Percentiles rank a stretch among this genome's conserved stretches.
Evolutionary conservation across 2,888 invertebrate genomes (phyloP).

Genomic region (Quadroppia sp.): DNA sequence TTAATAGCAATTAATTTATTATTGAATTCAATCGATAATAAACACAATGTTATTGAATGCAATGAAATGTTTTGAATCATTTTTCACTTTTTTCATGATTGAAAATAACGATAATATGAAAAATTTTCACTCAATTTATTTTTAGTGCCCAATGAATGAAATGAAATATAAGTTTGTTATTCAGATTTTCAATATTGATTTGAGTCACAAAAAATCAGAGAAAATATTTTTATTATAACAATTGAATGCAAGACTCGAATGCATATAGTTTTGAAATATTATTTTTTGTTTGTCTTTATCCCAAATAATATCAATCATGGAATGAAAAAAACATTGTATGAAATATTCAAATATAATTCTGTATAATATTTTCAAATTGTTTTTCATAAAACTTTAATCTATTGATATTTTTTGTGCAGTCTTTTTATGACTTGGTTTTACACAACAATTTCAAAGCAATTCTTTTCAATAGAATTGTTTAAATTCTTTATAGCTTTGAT

Average conservation of each 20-base stretch:
- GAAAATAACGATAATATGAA: too few relatives aligned
- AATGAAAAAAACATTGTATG: not conserved
- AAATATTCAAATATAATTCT: not conserved
- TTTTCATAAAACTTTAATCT: too few relatives aligned
- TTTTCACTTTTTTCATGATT: too few relatives aligned
- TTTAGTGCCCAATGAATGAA: not conserved
- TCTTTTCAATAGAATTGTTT: too few relatives aligned
- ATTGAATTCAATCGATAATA: too few relatives aligned
- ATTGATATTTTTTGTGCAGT: too few relatives aligned
- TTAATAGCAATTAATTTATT: too few relatives aligned
- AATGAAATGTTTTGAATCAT: too few relatives aligned
- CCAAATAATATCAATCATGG: not conserved
- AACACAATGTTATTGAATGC: too few relatives aligned
- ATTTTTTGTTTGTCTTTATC: constrained; percentile 3
- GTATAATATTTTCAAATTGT: not conserved
- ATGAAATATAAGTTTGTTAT: not conserved
- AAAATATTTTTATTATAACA: not conserved
- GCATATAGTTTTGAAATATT: not conserved
- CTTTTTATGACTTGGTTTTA: too few relatives aligned
- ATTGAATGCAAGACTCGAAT: not conserved
- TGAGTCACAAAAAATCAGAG: not conserved
- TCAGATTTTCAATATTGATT: constrained; percentile 12
- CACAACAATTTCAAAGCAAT: too few relatives aligned
- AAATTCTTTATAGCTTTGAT: too few relatives aligned
- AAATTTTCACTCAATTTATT: not conserved